phyloP scores from a whole-genome alignment of 1,140 invertebrate genomes.

The Pseudomyrmex dendroicus region DNA sequence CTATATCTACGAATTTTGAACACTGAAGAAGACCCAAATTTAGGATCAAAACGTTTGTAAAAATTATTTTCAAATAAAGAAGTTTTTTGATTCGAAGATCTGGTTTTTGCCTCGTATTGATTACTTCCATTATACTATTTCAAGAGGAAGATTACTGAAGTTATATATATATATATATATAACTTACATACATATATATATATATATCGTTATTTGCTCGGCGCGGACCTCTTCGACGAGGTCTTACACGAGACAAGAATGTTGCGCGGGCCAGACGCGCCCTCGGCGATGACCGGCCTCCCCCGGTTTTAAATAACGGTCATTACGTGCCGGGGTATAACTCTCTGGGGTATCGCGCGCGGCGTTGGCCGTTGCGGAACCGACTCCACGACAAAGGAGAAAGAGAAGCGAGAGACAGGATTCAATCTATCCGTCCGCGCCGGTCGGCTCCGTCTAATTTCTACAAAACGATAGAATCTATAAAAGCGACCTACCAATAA shows the following conservation, averaged over 20 bases:
- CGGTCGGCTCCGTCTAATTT: constrained; percentile 42
- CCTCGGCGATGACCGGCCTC: constrained; percentile 43
- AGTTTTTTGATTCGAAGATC: too few relatives aligned
- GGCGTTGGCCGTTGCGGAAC: constrained; percentile 17
- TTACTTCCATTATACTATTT: too few relatives aligned
- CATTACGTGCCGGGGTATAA: constrained; percentile 59
- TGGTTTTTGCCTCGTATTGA: too few relatives aligned
- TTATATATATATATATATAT: background rate
- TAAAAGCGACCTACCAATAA: constrained; percentile 32
- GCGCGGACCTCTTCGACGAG: constrained; percentile 25
- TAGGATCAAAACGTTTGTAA: too few relatives aligned
- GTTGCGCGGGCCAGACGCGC: constrained; percentile 46
- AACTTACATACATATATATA: background rate
- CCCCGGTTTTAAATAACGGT: constrained; percentile 70
- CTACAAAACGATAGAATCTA: constrained; percentile 54
- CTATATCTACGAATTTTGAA: too few relatives aligned
- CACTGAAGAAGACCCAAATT: too few relatives aligned
- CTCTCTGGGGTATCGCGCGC: constrained; percentile 41
- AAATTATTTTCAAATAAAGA: too few relatives aligned
- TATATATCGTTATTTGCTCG: constrained; percentile 35
- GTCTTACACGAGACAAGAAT: constrained; percentile 55
- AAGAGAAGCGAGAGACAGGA: constrained; percentile 30
- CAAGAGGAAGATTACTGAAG: too few relatives aligned
- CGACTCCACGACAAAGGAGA: constrained; percentile 37
- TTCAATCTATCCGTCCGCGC: constrained; percentile 45